Conservation (phyloP, 2,113 vertebrate species). For the Potamarius usumacintae region DNA sequence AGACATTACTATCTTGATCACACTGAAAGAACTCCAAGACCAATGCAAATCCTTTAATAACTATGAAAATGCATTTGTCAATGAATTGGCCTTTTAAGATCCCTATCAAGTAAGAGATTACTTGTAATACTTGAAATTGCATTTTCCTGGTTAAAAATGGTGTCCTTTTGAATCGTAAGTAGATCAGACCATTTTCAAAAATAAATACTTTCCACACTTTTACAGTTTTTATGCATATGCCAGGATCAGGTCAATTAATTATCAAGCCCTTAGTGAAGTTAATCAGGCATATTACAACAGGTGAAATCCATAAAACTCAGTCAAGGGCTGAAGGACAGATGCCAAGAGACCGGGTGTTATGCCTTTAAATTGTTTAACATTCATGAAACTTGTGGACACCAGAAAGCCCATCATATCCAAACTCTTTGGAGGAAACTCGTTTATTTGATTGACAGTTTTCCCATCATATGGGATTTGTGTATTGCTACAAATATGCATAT, state of each 20-base stretch:
- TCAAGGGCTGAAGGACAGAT: background rate
- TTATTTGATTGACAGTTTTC: conserved; percentile 21
- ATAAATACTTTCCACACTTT: background rate
- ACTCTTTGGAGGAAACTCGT: background rate
- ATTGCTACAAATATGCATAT: conserved; percentile 6
- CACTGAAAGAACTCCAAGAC: conserved; percentile 60
- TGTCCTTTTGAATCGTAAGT: background rate
- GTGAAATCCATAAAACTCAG: background rate
- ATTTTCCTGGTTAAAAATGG: background rate
- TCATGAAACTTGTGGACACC: background rate
- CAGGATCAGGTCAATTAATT: background rate
- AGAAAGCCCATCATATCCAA: background rate
- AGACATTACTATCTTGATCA: conserved; percentile 72
- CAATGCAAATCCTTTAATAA: conserved; percentile 44
- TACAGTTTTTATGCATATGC: background rate
- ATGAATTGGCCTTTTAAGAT: conserved; percentile 28
- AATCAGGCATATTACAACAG: background rate
- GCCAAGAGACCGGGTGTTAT: background rate
- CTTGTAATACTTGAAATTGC: background rate
- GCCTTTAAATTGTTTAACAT: conserved; percentile 1
- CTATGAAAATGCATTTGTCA: conserved; percentile 34
- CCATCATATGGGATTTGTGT: background rate
- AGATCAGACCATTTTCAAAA: background rate
- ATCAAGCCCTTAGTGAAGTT: background rate
- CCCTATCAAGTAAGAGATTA: background rate